Evolutionary conservation across 2,113 vertebrate genomes (phyloP).

Genomic region (Lepidothrix coronata): DNA sequence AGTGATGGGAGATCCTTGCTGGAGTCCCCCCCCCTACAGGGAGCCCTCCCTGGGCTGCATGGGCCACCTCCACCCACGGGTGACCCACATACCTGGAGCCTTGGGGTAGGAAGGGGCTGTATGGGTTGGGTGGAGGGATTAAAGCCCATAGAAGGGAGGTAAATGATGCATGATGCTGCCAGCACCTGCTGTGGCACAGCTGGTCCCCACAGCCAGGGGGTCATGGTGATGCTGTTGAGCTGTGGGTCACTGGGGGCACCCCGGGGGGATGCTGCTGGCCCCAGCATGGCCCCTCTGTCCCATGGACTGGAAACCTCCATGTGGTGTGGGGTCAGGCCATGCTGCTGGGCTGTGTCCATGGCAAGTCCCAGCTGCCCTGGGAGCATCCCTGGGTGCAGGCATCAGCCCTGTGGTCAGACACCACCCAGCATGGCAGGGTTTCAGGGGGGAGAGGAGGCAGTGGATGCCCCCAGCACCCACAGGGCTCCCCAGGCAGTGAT

Average conservation of each 20-base stretch:
- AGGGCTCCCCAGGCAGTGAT: background rate
- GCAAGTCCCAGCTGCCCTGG: background rate
- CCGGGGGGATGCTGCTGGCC: background rate
- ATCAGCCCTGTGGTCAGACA: background rate
- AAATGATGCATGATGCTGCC: background rate
- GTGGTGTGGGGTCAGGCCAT: rapidly evolving
- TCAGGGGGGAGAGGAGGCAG: background rate
- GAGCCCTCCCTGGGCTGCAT: background rate
- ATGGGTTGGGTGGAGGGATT: background rate
- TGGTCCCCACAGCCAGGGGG: background rate
- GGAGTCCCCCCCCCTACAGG: rapidly evolving
- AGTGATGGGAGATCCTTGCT: background rate
- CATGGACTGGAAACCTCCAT: background rate
- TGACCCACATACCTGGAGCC: background rate
- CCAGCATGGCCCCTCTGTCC: background rate
- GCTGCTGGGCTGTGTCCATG: background rate
- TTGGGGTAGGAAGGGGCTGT: background rate
- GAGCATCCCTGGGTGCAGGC: background rate
- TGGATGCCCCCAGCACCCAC: background rate
- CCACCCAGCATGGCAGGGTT: background rate
- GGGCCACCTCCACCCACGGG: background rate
- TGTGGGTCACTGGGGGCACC: background rate
- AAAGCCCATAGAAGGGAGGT: background rate
- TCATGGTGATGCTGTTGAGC: background rate
- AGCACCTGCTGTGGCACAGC: background rate